A percentile compares a stretch with the other conserved stretches of the same genome.
Conservation (phyloP, 2,888 invertebrate genomes). For the Drosophila parthenogenetica region DNA sequence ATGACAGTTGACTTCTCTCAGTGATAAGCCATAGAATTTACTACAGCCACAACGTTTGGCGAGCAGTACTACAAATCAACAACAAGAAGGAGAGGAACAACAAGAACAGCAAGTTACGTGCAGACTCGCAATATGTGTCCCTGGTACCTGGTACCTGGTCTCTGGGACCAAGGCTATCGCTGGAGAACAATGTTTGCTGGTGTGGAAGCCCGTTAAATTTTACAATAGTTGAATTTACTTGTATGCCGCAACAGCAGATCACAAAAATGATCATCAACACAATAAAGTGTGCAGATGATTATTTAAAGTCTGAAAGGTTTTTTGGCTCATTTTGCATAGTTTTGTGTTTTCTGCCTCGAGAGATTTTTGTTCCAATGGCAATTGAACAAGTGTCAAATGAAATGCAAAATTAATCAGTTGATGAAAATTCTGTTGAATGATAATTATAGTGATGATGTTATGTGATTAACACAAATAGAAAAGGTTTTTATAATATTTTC, state of each 20-base stretch:
- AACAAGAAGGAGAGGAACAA: background rate
- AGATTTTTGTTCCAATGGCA: slow-evolving; percentile 39
- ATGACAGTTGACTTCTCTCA: slow-evolving; percentile 84
- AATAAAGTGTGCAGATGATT: slow-evolving; percentile 25
- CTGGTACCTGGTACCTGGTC: background rate
- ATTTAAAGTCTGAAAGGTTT: slow-evolving; percentile 39
- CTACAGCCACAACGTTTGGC: slow-evolving; percentile 62
- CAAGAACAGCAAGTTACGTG: slow-evolving; percentile 34
- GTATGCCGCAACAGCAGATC: slow-evolving; percentile 62
- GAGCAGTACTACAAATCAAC: slow-evolving; percentile 15
- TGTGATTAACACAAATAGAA: too few species aligned
- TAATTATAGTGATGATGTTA: background rate
- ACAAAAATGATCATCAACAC: background rate
- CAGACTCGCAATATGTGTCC: slow-evolving; percentile 44
- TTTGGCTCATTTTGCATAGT: slow-evolving; percentile 9
- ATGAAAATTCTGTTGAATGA: background rate
- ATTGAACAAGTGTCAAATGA: slow-evolving; percentile 62
- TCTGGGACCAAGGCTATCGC: slow-evolving; percentile 35
- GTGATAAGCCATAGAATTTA: slow-evolving; percentile 82
- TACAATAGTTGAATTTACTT: slow-evolving; percentile 84
- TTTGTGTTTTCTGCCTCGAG: background rate
- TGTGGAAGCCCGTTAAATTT: slow-evolving; percentile 80
- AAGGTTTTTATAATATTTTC: too few species aligned
- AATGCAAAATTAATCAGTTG: slow-evolving; percentile 48
- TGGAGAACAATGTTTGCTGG: slow-evolving; percentile 18